Evolutionary conservation across 1,140 invertebrate species (phyloP), one percentile per base, ranked within the genome.

Genomic region (Anthonomus grandis): DNA sequence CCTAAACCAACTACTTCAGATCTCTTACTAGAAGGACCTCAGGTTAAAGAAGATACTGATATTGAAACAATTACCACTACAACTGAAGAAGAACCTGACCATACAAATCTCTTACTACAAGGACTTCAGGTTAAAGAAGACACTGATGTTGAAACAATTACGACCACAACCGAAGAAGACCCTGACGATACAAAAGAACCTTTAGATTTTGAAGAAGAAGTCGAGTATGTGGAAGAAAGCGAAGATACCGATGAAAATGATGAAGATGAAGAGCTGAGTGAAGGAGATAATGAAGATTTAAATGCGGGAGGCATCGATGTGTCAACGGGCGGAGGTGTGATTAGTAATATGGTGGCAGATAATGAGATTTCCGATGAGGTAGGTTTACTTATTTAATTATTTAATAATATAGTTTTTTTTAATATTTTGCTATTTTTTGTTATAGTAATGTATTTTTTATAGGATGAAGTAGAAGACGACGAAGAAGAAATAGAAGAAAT

Each of bases 201-300:
- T n/a, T n/a, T n/a, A n/a, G n/a, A n/a, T 25, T 2, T 47, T 13
- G 23, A 49, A 6, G 9, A 2, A 10, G 42, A 22, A 3, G 12
- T 45, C 2, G 42, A 37, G 3, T 41, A 23, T 36, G 24, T 15
- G 18, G 59, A 68, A 31, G 59, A 64, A 31, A 62, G 62, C 17
- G 50, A 65, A 34, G 61, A 71, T 31, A 64, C 69, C 9, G 57
- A 65, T 12, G 65, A 69, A 24, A 57, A 52, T 41, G 65, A 68
- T 25, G 45, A 60, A 8, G 46, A 51, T 37, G 47, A 49, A 24
- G 51, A 50, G 4, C 13, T 51, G 0, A 48, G 56, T 44, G 60
- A 65, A 45, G 63, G 66, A 22, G 62, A 63, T 39, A 19, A 41
- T 51, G 23, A 55, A 37, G 37, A 36, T 47, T 41, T 13, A 31